These are phyloP conservation scores for Botrylloides violaceus DNA, from an alignment of 23 tunicate species.

Conservation along the genomic window DNA sequence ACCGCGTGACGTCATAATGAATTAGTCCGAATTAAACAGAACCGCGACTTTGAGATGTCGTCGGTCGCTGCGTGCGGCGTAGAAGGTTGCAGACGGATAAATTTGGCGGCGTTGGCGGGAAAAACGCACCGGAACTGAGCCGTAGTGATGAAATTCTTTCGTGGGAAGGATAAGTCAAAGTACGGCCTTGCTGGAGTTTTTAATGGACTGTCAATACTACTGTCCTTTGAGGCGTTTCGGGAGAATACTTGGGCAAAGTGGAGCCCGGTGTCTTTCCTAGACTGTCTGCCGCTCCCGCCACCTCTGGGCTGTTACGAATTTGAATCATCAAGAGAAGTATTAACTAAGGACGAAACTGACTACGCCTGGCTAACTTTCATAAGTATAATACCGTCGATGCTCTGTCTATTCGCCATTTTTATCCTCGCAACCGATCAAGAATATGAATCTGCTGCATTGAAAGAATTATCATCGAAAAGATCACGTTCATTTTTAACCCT, in stretches of 20 bases:
- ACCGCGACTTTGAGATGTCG: no score
- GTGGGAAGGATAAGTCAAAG: not conserved
- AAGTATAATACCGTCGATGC: not conserved
- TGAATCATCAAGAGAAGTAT: constrained; percentile 16
- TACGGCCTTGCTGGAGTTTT: constrained; percentile 24
- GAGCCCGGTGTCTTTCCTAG: not conserved
- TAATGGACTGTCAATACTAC: constrained; percentile 17
- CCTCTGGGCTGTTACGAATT: constrained; percentile 69
- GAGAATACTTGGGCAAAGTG: constrained; percentile 68
- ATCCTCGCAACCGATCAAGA: constrained; percentile 25
- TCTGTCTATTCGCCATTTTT: constrained; percentile 2
- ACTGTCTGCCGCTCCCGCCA: constrained; percentile 82
- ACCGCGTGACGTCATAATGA: no score
- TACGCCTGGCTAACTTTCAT: constrained; percentile 44
- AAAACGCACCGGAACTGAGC: no score
- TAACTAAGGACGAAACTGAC: constrained; percentile 43
- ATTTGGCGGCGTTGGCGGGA: not conserved
- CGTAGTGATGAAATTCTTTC: constrained; percentile 27
- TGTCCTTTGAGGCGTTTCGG: constrained; percentile 35
- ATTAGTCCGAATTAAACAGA: no score
- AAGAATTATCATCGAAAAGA: constrained; percentile 24
- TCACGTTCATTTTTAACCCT: constrained; percentile 17
- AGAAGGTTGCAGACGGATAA: not conserved
- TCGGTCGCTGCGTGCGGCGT: no score
- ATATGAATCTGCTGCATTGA: not conserved